These are phyloP conservation scores for Aurelia coerulea DNA, from an alignment of 30 jellyfish, hydroid and myxozoan species.

Conservation along the genomic window DNA sequence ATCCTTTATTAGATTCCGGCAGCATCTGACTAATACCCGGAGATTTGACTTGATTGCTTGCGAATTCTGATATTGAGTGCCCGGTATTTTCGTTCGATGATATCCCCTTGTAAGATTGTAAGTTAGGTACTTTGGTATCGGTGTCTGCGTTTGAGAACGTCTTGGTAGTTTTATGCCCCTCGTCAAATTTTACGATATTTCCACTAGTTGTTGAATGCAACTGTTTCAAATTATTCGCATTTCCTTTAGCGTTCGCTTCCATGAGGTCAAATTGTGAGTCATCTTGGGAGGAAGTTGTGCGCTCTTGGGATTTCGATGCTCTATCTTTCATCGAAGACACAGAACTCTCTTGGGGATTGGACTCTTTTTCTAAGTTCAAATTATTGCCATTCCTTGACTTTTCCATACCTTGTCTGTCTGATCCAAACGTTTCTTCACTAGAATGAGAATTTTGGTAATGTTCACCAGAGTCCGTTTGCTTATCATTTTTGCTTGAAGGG, in stretches of 20 bases:
- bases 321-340: no score
- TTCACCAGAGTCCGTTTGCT: not conserved
- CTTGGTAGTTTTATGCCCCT: not conserved
- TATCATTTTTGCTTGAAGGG: not conserved
- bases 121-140: not conserved
- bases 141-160: not conserved
- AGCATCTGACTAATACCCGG: no score
- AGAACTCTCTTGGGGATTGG: no score
- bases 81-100: no score
- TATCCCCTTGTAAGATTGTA: no score
- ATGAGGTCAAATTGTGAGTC: slow-evolving; percentile 1
- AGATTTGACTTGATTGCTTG: no score
- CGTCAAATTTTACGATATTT: not conserved
- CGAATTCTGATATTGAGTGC: no score
- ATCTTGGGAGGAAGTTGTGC: not conserved
- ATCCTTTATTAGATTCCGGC: no score
- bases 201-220: not conserved
- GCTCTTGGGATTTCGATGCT: no score
- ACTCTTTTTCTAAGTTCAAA: no score
- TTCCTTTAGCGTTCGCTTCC: not conserved
- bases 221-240: not conserved
- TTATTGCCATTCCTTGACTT: no score
- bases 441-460: not conserved
- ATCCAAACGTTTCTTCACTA: not conserved
- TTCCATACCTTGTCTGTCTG: not conserved